Evolutionary conservation across 2,113 vertebrate species (phyloP).

Genomic region (Diphyllodes magnificus): DNA sequence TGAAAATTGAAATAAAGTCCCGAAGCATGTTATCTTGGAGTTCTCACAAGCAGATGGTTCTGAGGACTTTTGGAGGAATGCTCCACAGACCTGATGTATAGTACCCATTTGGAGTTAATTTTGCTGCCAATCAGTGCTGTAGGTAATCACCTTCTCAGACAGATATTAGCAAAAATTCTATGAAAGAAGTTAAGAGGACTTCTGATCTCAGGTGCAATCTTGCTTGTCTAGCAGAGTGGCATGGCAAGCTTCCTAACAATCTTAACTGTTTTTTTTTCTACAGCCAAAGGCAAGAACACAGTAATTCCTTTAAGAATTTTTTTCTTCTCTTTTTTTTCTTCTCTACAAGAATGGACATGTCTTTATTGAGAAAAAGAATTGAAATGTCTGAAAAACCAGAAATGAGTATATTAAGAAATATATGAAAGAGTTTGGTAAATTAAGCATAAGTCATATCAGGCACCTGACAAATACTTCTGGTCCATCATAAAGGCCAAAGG

Average conservation of each 20-base stretch:
- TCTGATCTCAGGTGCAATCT: background rate
- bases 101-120: background rate
- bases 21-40: conserved; percentile 18
- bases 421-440: background rate
- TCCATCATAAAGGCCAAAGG: background rate
- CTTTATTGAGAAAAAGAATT: background rate
- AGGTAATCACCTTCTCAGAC: background rate
- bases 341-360: background rate
- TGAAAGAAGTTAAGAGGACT: background rate
- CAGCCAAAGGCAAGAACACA: background rate
- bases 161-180: background rate
- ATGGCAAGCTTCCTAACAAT: background rate
- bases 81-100: background rate
- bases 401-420: background rate
- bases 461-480: background rate
- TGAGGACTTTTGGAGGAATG: background rate
- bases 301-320: background rate
- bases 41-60: conserved; percentile 17
- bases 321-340: background rate
- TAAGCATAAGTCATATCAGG: background rate
- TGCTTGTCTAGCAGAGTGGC: background rate
- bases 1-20: conserved; percentile 40
- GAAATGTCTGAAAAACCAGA: background rate
- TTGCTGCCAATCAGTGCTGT: background rate
- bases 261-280: too few species aligned